These are phyloP conservation scores for Sphaerodactylus townsendi DNA, from an alignment of 2,113 vertebrate species.

Conservation along the genomic window DNA sequence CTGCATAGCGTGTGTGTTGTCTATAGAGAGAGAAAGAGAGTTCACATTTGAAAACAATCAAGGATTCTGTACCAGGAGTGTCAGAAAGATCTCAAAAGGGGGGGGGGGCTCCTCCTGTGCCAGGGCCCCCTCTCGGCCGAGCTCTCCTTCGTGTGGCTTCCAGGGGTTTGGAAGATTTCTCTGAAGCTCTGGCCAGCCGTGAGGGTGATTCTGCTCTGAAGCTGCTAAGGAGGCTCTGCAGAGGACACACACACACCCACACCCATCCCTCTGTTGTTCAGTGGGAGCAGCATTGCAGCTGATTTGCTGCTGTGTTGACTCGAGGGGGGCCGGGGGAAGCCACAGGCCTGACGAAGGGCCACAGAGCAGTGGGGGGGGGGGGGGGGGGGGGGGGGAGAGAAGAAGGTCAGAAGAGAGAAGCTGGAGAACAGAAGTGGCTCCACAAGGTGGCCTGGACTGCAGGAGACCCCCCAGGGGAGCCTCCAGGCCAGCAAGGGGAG, in stretches of 20 bases:
- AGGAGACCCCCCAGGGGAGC: not conserved
- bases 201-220: not conserved
- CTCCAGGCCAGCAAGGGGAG: not conserved
- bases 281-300: accelerated
- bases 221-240: not conserved
- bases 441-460: accelerated
- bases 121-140: constrained; percentile 30
- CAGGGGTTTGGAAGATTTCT: accelerated
- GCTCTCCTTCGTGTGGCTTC: not conserved
- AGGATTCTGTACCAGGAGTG: not conserved
- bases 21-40: not conserved
- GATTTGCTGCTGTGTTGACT: accelerated
- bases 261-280: not conserved
- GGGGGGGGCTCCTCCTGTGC: constrained; percentile 22
- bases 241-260: not conserved
- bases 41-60: constrained; percentile 35
- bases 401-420: not conserved
- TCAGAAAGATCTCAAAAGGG: constrained; percentile 26
- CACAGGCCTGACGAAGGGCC: not conserved
- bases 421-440: too few species aligned
- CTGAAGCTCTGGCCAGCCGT: not conserved
- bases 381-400: too few species aligned
- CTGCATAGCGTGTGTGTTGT: too few species aligned
- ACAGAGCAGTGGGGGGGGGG: not conserved
- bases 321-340: not conserved